Evolutionary conservation across 2,113 vertebrate genomes (phyloP), one percentile per base, ranked within the genome.

Genomic region (Lipophrys pholis): DNA sequence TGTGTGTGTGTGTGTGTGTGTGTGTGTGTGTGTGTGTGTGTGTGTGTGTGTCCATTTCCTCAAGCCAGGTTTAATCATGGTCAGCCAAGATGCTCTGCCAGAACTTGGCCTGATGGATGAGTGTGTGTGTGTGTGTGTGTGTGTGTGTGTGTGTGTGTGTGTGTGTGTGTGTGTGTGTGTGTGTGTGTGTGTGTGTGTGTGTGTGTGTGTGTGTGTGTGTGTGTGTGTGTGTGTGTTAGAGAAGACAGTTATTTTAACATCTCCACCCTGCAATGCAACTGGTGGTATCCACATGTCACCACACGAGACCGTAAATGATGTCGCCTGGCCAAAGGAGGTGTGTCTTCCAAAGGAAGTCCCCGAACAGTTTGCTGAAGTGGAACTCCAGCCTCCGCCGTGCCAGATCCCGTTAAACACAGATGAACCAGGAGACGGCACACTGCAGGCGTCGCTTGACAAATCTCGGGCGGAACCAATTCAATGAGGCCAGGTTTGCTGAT

Each of bases 251-350:
- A 39, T 45, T 74, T 78, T 67, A 64, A 69, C 48, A 71, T 69
- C 72, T 77, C 84, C 82, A 54, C 82, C 76, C 66, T 62, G 4
- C 40, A 53, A 40, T 55, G 63, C 55, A 66, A 12, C 48, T 65
- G 68, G 76, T 73, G 73, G 69, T 49, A 65, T 78, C 59, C 87
- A 90, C 90, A 85, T 89, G 90, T 86, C 67, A 78, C 81, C 52
- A 65, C 89, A 91, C 68, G 84, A 90, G 91, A 90, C 86, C 56
- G 84, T 87, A 92, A 89, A 84, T 65, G 40, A 62, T 80, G 65
- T 63, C 0, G n/a, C 8, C 3, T 30, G 21, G 61, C 71, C 73
- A 83, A 56, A 87, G 56, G 81, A 68, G 86, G 84, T 54, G 85
- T 86, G 84, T 77, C 65, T 83, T 10, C 59, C 1, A 12, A 30